Conservation (phyloP, 2,888 invertebrate genomes). For the Limnephilus lunatus region DNA sequence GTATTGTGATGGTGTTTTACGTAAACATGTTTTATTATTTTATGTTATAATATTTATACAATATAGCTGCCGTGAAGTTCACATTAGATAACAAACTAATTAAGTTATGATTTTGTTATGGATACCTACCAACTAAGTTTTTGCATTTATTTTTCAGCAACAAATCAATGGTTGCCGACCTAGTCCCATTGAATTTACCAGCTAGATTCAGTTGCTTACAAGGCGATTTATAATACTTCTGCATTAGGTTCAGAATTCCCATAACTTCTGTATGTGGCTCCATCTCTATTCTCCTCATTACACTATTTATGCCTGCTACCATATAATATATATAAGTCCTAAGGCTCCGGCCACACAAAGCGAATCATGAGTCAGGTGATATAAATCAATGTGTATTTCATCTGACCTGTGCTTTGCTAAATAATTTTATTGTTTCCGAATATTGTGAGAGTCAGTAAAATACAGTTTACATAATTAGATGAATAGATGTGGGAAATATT, state of each 20-base stretch:
- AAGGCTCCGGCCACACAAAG: constrained; percentile 38
- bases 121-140: no score
- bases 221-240: constrained; percentile 37
- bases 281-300: neutral
- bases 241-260: constrained; percentile 1
- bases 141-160: neutral
- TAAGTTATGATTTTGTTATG: no score
- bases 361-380: neutral
- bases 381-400: neutral
- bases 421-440: neutral
- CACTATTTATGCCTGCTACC: neutral
- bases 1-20: no score
- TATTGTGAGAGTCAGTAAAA: neutral
- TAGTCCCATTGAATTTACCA: neutral
- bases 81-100: no score
- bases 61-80: no score
- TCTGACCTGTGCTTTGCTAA: neutral
- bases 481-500: neutral
- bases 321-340: neutral
- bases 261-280: neutral
- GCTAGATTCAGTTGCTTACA: constrained; percentile 30
- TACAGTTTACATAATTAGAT: neutral
- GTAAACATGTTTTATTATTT: no score
- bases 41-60: no score
- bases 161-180: neutral